Base-by-base conservation (phyloP, 1,140 invertebrate genomes). In the Megalopta genalis region DNA sequence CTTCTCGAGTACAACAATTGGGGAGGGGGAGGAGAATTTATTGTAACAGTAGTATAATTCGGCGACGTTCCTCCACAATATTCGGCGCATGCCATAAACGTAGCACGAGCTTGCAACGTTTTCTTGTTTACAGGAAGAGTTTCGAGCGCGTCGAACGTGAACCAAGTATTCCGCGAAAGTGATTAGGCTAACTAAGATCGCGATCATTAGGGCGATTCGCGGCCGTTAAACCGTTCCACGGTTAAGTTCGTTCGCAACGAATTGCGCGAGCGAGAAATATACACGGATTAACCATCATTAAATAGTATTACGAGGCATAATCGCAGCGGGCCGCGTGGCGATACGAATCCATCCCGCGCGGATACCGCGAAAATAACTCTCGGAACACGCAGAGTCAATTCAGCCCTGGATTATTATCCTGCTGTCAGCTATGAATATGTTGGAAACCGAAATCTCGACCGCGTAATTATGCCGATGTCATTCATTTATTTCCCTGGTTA, bases 401-500 rank as follows among this genome's bases (percentile, higher is more conserved):
- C 67, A 68, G 27, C 46, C 54, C 70, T 23, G 62, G 81, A 75
- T 79, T 69, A 86, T 86, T 86, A 85, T 85, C 67, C 63, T 25
- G 73, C 60, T 65, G 75, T 82, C 71, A 78, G 65, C 42, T 71
- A 66, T 69, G 64, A 85, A 86, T 78, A 75, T 66, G 74, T 65
- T 52, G 37, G 12, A 37, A 75, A 60, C 70, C 54, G 65, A 81
- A 78, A 82, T 71, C 62, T 77, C 63, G 46, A 65, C 67, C 80
- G 63, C 52, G 63, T 39, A 77, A 74, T 85, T 86, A 82, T 80
- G 62, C 60, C 75, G 54, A 74, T 72, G 83, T 86, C 80, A 69
- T 76, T 82, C 72, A 80, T 85, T 86, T 85, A 82, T 86, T 85
- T 82, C 66, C 83, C 60, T 21, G 49, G 60, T 74, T 63, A 54